Base-by-base conservation (phyloP, 1,140 invertebrate species). In the Pseudobourletiella spinata region DNA sequence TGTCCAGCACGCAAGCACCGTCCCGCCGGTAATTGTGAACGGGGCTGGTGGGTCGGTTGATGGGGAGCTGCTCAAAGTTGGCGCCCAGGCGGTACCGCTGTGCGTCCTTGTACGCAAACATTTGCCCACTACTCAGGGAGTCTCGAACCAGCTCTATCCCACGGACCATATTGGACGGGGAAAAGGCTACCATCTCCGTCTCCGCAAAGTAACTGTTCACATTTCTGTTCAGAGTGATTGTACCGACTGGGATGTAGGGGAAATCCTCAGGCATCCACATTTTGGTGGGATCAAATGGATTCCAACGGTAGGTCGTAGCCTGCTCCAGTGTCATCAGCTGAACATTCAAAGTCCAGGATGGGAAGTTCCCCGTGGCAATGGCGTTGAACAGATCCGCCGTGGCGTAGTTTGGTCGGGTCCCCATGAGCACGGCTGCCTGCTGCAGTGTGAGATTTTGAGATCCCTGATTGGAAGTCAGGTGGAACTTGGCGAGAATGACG, bases 71-170 rank as follows among this genome's bases (percentile, higher is more conserved):
- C 88, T 78, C n/a, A 76, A 87, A 94, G 74, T 98, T 98, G 0
- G 88, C 80, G 32, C 95, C 95, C 46, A 98, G 79, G 22, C 95
- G 84, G 76, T 97, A 87, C 60, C 90, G 82, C 71, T 97, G 93
- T 4, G 95, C 94, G 76, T 98, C 95, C 6, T 82, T 83, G 75
- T 99, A 99, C 15, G 92, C 84, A 74, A 96, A 97, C 2, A 97
- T 77, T 67, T 95, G 85, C 39, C 90, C 94, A 76, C 80, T 76
- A 59, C 85, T 73, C 78, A 84, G 81, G 70, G 82, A 82, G 64
- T 82, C 81, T 8, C 78, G 80, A 29, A 71, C 72, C 55, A 73
- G 63, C 57, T 78, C 63, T 57, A 83, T 78, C n/a, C 81, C 81
- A 24, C 82, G 80, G 39, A 83, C 75, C 66, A 83, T 69, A 66